Evolutionary conservation across 2,888 invertebrate species (phyloP), one percentile per base, ranked within the genome.

Genomic region (Torymus tubicola): DNA sequence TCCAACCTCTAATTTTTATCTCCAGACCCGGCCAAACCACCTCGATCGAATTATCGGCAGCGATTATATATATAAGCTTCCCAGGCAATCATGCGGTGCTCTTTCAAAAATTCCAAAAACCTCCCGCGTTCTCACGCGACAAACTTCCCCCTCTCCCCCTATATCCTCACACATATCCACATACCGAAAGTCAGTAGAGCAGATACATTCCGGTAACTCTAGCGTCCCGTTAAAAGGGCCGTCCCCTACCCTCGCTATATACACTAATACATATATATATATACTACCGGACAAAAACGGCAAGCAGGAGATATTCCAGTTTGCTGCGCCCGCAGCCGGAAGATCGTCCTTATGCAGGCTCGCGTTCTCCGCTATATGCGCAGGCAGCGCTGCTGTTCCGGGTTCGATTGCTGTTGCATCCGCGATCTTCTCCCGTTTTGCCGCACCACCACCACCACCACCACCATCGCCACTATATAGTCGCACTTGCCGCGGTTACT

Each of bases 321-420:
- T 21, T 53, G 16, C 63, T 50, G 65, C 58, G 58, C 64, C n/a
- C 61, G 42, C n/a, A 75, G 71, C 76, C 71, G 77, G 71, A 75
- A 83, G 85, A 86, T 85, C 84, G 86, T 31, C 31, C 31, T 87
- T 86, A 87, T 85, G 86, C 86, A 86, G 85, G 73, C 82, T 85
- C 82, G 12, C 31, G 42, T 16, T n/a, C 64, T 4, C 31, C 31
- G 31, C 31, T 31, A 31, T 31, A 31, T 31, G 31, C 31, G 31
- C 31, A n/a, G 81, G 83, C 67, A 69, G 42, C 83, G 82, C 65
- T 31, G 4, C 73, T 81, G 85, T 85, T 85, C 85, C 86, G 85
- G 86, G 85, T 86, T 82, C 84, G 86, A 86, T 85, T 85, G 86
- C 85, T 16, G 71, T 16, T 24, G 16, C 31, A 42, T 31, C n/a